phyloP scores from a whole-genome alignment of 1,140 invertebrate genomes.

The Zaprionus camerounensis region DNA sequence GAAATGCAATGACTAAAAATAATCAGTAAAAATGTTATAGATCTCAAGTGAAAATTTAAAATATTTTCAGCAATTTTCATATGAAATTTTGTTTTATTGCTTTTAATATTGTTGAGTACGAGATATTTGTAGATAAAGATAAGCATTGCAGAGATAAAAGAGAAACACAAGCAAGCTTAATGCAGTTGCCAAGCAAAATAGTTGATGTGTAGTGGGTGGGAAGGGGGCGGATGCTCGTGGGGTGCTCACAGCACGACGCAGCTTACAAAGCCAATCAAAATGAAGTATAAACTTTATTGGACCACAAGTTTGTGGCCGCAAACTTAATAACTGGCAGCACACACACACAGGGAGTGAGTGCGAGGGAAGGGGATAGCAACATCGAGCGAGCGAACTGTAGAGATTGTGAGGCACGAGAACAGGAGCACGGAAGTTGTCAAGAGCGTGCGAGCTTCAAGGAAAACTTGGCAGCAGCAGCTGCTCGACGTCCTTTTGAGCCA shows the following conservation, averaged over 20 bases:
- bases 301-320: constrained; percentile 63
- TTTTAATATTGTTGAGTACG: neutral
- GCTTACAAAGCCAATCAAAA: constrained; percentile 65
- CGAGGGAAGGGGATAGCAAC: neutral
- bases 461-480: constrained; percentile 42
- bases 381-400: neutral
- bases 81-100: neutral
- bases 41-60: neutral
- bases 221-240: neutral
- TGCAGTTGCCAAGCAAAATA: constrained; percentile 26
- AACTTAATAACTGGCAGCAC: constrained; percentile 69
- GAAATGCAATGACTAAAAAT: constrained; percentile 2
- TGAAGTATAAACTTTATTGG: constrained; percentile 64
- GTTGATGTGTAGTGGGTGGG: neutral
- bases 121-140: constrained; percentile 1
- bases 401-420: constrained; percentile 1
- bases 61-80: neutral
- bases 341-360: neutral
- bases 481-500: constrained; percentile 41
- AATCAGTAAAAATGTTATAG: neutral
- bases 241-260: neutral
- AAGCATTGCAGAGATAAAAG: constrained; percentile 1
- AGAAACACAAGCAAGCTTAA: constrained; percentile 15
- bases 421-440: constrained; percentile 58
- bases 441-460: constrained; percentile 43